Evolutionary conservation across 2,888 invertebrate species (phyloP).

Genomic region (Polia nebulosa): DNA sequence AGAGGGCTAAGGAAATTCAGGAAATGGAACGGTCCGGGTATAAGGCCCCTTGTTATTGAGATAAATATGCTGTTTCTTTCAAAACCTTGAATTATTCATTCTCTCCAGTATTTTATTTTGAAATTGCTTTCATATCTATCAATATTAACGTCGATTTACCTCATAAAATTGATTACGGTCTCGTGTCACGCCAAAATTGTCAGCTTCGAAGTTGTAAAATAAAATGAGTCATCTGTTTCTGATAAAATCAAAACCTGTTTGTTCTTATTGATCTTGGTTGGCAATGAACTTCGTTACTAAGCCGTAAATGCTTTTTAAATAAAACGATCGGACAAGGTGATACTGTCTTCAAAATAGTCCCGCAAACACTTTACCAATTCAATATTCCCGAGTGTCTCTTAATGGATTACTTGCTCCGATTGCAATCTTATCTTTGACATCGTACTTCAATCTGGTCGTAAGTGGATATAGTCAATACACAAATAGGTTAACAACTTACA

Average conservation of each 20-base stretch:
- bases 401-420: constrained; percentile 31
- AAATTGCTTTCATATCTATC: constrained; percentile 34
- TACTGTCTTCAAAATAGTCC: not conserved
- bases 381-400: constrained; percentile 26
- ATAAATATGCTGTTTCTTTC: constrained; percentile 23
- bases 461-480: not conserved
- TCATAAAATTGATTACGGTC: constrained; percentile 42
- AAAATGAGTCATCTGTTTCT: constrained; percentile 44
- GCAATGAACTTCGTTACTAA: constrained; percentile 50
- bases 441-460: constrained; percentile 7
- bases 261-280: constrained; percentile 41
- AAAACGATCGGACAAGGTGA: constrained; percentile 1
- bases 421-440: constrained; percentile 27
- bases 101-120: constrained; percentile 2
- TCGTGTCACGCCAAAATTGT: constrained; percentile 47
- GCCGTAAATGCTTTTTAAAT: constrained; percentile 28
- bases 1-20: constrained; percentile 30
- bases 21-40: constrained; percentile 20
- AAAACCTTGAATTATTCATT: constrained; percentile 29
- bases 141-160: constrained; percentile 37
- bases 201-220: constrained; percentile 44
- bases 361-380: constrained; percentile 5
- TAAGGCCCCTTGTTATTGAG: constrained; percentile 18
- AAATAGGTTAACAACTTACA: constrained; percentile 77
- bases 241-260: constrained; percentile 51